phyloP scores from a whole-genome alignment of 2,113 vertebrate species.

The Vidua chalybeata region DNA sequence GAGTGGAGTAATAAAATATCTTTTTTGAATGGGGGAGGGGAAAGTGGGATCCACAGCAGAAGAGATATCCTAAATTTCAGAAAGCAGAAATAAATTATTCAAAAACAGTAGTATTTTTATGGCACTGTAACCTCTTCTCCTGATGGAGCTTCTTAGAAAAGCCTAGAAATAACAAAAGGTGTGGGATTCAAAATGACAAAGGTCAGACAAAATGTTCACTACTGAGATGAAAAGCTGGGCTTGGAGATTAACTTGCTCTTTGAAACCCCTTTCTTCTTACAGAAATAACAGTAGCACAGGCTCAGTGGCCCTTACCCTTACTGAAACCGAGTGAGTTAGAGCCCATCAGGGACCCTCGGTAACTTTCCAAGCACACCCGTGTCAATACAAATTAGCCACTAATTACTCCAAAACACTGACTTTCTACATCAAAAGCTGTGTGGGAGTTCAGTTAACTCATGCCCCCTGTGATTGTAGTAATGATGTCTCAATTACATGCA shows the following conservation, averaged over 20 bases:
- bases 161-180: background rate
- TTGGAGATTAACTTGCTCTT: background rate
- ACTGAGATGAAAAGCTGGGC: background rate
- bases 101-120: background rate
- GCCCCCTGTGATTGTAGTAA: background rate
- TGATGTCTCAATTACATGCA: background rate
- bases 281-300: background rate
- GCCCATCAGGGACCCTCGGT: background rate
- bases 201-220: background rate
- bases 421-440: background rate
- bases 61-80: background rate
- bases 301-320: background rate
- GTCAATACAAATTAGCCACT: background rate
- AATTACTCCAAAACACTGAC: background rate
- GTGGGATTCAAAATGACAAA: background rate
- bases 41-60: background rate
- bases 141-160: background rate
- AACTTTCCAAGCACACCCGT: background rate
- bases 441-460: background rate
- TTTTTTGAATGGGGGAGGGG: background rate
- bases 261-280: background rate
- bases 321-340: background rate
- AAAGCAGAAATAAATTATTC: constrained; percentile 7
- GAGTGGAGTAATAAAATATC: background rate
- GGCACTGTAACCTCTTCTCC: background rate